Evolutionary conservation across 2,797 vertebrate species (phyloP), one percentile per base, ranked within the genome.

Genomic region (Tarsius wallacei): DNA sequence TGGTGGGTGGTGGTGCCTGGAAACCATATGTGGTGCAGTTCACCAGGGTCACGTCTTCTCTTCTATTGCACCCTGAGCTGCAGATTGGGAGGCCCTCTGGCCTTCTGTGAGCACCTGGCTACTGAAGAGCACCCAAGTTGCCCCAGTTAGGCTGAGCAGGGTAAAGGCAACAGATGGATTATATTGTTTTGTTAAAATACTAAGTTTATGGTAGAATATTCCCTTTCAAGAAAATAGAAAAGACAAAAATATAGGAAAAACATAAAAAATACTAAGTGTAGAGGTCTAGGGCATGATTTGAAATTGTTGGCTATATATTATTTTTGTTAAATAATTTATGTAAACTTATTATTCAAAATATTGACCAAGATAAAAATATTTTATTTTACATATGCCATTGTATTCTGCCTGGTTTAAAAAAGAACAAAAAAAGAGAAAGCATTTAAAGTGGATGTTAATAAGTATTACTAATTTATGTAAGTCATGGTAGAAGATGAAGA

Each of bases 301-400:
- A 28, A 86, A 81, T 93, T 85, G 42, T 55, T 95, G 66, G 74
- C 28, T 26, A 21, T 78, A 78, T 53, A 71, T 78, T 93, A 3
- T 86, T 95, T 93, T 61, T 63, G 28, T n/a, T 93, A 70, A 81
- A 73, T 76, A n/a, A 86, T 47, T 80, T 85, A 55, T 49, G 11
- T 86, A 85, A 81, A 81, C 22, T 90, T 88, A 84, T 68, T 93
- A 70, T 53, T 81, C 42, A 76, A 90, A 90, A 33, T 81, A 84
- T 33, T 86, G 53, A 70, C 59, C 6, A 0, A 77, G 33, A 66
- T 86, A 78, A 63, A 70, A 91, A 14, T n/a, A 76, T 68, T 91
- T 91, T 78, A 84, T 73, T 93, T 86, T 90, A 86, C 86, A 17
- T 90, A 90, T 90, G 22, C 81, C 66, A 90, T 82, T 90, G 49